phyloP scores from a whole-genome alignment of 2,888 invertebrate genomes.

The Ashinkailepas kermadecensis region DNA sequence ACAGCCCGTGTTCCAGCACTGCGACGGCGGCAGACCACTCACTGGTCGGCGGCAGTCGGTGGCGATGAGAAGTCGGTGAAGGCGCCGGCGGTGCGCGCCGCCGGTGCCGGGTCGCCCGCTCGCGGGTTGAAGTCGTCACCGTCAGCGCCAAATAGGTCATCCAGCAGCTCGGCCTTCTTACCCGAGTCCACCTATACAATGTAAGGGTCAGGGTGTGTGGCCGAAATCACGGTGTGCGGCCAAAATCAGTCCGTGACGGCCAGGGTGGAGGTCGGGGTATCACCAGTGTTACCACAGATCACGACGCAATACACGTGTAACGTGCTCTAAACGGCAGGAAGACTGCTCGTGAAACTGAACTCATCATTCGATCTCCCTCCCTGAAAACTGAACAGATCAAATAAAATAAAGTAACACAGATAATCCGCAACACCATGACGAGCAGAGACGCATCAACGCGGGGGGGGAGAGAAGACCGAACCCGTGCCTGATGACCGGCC shows the following conservation, averaged over 20 bases:
- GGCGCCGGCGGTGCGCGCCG: neutral
- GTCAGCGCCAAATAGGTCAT: slow-evolving; percentile 8
- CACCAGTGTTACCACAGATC: too few species aligned
- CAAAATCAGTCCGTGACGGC: too few species aligned
- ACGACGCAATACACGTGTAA: too few species aligned
- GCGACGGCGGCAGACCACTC: too few species aligned
- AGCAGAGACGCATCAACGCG: neutral
- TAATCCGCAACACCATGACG: neutral
- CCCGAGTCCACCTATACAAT: too few species aligned
- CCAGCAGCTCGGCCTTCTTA: slow-evolving; percentile 2
- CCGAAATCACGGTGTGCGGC: neutral
- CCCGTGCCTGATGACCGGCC: neutral
- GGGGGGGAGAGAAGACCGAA: neutral
- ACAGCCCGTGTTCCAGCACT: too few species aligned
- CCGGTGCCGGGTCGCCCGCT: neutral
- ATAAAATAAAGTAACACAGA: too few species aligned
- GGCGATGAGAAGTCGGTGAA: neutral
- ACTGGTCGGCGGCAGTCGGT: too few species aligned
- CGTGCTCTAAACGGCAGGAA: too few species aligned
- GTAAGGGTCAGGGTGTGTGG: neutral
- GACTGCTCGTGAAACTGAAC: too few species aligned
- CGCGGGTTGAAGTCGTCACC: slow-evolving; percentile 14
- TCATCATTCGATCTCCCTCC: too few species aligned
- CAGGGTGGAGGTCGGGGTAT: too few species aligned
- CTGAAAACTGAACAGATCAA: neutral